These are phyloP conservation scores for Lochmaea capreae DNA, from an alignment of 2,888 invertebrate species.

Conservation along the genomic window DNA sequence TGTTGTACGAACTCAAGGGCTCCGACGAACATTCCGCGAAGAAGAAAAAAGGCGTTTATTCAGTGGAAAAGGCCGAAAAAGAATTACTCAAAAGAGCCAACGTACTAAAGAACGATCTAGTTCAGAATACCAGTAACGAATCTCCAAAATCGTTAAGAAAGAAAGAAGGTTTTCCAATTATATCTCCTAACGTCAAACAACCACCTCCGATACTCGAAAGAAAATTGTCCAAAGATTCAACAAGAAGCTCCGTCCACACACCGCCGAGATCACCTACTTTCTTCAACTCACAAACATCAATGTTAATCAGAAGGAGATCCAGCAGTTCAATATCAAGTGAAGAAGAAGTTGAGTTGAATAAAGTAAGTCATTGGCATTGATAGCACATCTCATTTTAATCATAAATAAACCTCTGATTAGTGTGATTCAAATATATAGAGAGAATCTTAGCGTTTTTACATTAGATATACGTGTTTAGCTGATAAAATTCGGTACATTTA, in stretches of 20 bases:
- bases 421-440: too few relatives aligned
- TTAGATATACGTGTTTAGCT: too few relatives aligned
- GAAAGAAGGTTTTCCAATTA: constrained; percentile 56
- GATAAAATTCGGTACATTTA: too few relatives aligned
- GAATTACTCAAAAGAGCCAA: constrained; percentile 61
- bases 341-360: constrained; percentile 29
- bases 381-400: too few relatives aligned
- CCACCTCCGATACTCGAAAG: constrained; percentile 48
- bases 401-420: too few relatives aligned
- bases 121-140: constrained; percentile 59
- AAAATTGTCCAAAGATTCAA: constrained; percentile 64
- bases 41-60: constrained; percentile 56
- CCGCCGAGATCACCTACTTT: constrained; percentile 70
- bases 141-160: constrained; percentile 65
- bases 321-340: constrained; percentile 80
- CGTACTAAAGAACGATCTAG: constrained; percentile 61
- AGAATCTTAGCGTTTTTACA: too few relatives aligned
- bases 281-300: constrained; percentile 77
- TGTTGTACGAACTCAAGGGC: constrained; percentile 82
- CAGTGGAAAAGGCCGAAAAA: constrained; percentile 58
- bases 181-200: constrained; percentile 31
- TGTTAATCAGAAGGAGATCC: constrained; percentile 85
- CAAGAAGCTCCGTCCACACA: constrained; percentile 60
- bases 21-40: constrained; percentile 60
- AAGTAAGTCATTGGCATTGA: not conserved